Conservation (phyloP, 1,140 invertebrate genomes). For the Nasonia giraulti region DNA sequence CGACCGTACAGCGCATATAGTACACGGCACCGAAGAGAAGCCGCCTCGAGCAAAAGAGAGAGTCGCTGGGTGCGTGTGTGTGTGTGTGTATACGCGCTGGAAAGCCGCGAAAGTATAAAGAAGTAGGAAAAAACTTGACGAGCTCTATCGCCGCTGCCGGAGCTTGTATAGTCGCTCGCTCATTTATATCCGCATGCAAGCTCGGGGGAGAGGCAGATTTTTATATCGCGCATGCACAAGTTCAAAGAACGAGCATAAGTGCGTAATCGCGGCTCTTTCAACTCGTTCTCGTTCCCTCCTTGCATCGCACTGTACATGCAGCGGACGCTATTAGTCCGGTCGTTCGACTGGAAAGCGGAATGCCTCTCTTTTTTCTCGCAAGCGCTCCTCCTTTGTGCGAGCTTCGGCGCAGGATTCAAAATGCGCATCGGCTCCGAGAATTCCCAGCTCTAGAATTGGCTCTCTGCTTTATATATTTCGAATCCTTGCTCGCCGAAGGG, state of each 20-base stretch:
- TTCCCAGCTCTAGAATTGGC: neutral
- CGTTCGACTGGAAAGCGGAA: slow-evolving; percentile 17
- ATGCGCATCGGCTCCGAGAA: no score
- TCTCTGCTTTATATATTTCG: neutral
- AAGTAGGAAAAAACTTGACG: neutral
- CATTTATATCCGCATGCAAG: no score
- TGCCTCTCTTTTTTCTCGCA: neutral
- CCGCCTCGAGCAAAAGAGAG: neutral
- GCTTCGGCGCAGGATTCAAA: no score
- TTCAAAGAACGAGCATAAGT: neutral
- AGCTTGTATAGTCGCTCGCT: neutral
- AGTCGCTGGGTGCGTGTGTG: neutral
- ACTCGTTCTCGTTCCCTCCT: neutral
- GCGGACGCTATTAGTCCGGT: slow-evolving; percentile 41
- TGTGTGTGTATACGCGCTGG: slow-evolving; percentile 49
- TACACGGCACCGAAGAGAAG: no score
- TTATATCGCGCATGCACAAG: neutral
- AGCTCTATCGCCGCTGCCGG: neutral
- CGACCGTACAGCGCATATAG: no score
- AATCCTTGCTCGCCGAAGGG: neutral
- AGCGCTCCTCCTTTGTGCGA: neutral
- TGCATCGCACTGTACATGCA: neutral
- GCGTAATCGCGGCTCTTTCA: slow-evolving; percentile 30
- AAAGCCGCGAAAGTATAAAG: neutral
- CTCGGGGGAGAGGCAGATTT: neutral